Evolutionary conservation across 2,888 invertebrate species (phyloP).

Genomic region (Macrosiphum euphorbiae): DNA sequence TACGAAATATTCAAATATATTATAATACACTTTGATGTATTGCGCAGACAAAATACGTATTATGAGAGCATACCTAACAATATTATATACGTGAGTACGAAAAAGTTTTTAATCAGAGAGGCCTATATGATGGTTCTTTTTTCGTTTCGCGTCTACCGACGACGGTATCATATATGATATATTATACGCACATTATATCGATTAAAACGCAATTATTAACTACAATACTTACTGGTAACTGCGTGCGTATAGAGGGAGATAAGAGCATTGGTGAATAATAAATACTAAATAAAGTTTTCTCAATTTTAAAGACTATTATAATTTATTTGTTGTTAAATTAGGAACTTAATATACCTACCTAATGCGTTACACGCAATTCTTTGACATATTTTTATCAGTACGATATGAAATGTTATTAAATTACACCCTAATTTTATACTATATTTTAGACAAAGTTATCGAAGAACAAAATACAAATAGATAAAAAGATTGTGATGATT

Average conservation of each 20-base stretch:
- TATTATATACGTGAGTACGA: not conserved
- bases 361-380: not conserved
- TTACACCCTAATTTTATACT: too few relatives aligned
- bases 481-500: not conserved
- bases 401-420: not conserved
- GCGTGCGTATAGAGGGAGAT: not conserved
- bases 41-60: not conserved
- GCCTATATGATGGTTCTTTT: not conserved
- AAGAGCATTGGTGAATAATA: not conserved
- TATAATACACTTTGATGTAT: slow-evolving; percentile 1
- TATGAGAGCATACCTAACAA: not conserved
- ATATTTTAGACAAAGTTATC: not conserved
- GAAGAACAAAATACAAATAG: not conserved
- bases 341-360: not conserved
- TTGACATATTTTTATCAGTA: not conserved
- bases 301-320: not conserved
- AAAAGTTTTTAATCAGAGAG: not conserved
- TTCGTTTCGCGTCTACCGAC: not conserved
- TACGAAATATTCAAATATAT: not conserved
- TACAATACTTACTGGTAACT: not conserved
- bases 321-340: not conserved
- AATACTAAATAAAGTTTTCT: not conserved
- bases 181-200: not conserved
- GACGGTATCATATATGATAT: not conserved
- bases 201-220: not conserved